These are phyloP conservation scores for Leucophora obtusa DNA, from an alignment of 2,888 invertebrate genomes.

Conservation along the genomic window DNA sequence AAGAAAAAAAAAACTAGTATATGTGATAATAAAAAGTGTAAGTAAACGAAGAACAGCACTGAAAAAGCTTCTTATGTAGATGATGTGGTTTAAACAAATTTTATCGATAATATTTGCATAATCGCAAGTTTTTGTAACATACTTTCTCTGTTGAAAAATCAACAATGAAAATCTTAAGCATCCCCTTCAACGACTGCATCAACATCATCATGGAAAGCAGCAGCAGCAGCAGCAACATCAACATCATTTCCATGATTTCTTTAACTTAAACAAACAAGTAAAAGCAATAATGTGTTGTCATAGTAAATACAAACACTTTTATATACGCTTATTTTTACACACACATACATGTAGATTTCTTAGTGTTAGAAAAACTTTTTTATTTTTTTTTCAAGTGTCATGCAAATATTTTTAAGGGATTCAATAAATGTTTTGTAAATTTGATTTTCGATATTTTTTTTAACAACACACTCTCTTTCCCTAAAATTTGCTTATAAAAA, in stretches of 20 bases:
- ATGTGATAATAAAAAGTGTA: conserved; percentile 12
- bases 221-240: conserved; percentile 6
- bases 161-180: neutral
- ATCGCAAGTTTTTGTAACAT: conserved; percentile 46
- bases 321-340: conserved; percentile 30
- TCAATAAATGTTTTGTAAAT: conserved; percentile 57
- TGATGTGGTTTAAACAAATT: conserved; percentile 32
- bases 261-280: conserved; percentile 42
- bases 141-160: conserved; percentile 13
- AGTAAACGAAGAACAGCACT: conserved; percentile 28
- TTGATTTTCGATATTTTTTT: conserved; percentile 46
- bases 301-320: conserved; percentile 56
- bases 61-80: conserved; percentile 30
- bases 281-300: conserved; percentile 60
- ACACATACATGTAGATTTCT: conserved; percentile 13
- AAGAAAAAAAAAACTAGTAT: neutral
- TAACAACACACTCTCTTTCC: neutral
- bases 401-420: conserved; percentile 57
- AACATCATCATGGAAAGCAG: conserved; percentile 20
- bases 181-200: conserved; percentile 16
- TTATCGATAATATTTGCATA: conserved; percentile 61
- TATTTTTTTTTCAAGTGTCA: conserved; percentile 55
- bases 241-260: conserved; percentile 45
- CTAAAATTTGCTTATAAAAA: conserved; percentile 26
- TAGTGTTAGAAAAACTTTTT: conserved; percentile 20